These are phyloP conservation scores for Centroberyx gerrardi DNA, from an alignment of 2,797 vertebrate genomes.

Conservation along the genomic window DNA sequence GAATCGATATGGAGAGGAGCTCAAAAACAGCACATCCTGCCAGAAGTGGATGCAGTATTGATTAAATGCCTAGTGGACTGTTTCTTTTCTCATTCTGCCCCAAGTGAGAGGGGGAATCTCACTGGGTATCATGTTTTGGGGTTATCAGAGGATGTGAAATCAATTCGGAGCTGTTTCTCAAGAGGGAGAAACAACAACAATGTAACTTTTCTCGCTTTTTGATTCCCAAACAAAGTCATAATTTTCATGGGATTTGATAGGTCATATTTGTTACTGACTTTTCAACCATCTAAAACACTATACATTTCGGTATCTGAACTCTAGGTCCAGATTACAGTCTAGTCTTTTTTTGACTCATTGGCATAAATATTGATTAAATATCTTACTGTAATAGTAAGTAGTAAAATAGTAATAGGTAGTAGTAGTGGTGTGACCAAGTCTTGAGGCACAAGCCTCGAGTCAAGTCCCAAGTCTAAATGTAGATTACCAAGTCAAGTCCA, in stretches of 20 bases:
- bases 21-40: constrained; percentile 22
- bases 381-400: too few relatives aligned
- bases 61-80: constrained; percentile 18
- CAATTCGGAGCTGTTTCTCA: neutral
- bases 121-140: neutral
- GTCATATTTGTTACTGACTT: neutral
- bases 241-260: neutral
- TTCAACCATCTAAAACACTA: neutral
- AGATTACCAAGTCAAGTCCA: too few relatives aligned
- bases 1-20: constrained; percentile 30
- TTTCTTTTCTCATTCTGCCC: constrained; percentile 9
- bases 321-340: neutral
- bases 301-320: too few relatives aligned
- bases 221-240: too few relatives aligned
- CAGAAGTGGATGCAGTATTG: constrained; percentile 36
- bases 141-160: neutral
- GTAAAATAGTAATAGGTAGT: neutral
- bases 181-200: neutral
- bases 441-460: too few relatives aligned
- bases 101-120: too few relatives aligned
- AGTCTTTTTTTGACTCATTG: too few relatives aligned
- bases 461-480: too few relatives aligned
- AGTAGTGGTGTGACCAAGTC: too few relatives aligned
- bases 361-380: too few relatives aligned
- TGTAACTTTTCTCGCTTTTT: too few relatives aligned